phyloP scores from a whole-genome alignment of 2,797 vertebrate genomes.

The Anisognathus igniventris region DNA sequence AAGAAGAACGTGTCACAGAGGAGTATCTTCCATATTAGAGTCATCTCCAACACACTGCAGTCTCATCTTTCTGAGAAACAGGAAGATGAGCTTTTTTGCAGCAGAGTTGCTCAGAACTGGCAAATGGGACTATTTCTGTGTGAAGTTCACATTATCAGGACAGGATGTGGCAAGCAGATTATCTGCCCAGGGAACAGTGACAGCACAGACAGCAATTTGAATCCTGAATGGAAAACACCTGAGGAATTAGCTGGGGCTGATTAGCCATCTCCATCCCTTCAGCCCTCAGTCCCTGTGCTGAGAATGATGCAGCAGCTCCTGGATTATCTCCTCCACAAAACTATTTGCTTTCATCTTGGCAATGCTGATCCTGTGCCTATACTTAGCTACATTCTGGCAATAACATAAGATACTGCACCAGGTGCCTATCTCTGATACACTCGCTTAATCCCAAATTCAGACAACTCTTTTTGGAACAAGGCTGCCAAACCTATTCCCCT shows the following conservation, averaged over 20 bases:
- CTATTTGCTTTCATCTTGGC: neutral
- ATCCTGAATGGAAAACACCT: neutral
- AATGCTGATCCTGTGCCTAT: neutral
- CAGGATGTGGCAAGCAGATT: neutral
- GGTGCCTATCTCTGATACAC: neutral
- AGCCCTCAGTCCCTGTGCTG: neutral
- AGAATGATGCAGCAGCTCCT: neutral
- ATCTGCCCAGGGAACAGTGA: neutral
- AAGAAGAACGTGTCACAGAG: accelerated
- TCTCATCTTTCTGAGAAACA: neutral
- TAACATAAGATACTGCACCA: neutral
- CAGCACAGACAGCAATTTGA: neutral
- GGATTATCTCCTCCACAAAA: slow-evolving; percentile 6
- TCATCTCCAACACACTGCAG: neutral
- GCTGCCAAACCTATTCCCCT: neutral
- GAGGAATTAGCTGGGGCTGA: neutral
- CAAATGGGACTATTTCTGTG: neutral
- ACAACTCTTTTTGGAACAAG: neutral
- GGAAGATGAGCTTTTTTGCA: neutral
- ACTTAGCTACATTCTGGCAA: neutral
- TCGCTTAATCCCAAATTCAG: neutral
- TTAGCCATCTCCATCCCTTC: neutral
- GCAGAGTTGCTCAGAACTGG: neutral
- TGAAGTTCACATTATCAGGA: neutral
- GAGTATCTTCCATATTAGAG: neutral